Evolutionary conservation across 2,113 vertebrate genomes (phyloP), one percentile per base, ranked within the genome.

Genomic region (Phaethon lepturus): DNA sequence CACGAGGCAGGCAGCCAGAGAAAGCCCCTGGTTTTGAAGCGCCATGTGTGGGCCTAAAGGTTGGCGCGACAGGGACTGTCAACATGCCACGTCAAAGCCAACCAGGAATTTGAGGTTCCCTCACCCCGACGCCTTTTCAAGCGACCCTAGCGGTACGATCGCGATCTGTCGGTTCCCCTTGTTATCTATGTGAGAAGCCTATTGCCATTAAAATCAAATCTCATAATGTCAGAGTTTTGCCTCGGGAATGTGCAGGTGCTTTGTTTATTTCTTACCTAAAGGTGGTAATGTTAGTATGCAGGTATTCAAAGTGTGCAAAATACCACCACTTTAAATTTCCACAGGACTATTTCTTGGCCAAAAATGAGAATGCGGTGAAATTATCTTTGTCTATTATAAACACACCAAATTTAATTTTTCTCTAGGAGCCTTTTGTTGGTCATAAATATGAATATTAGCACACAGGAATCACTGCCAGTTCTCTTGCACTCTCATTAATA

Each of bases 11-110:
- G 6, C 52, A 35, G 47, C 26, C 67, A 35, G 69, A 76, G 40
- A 68, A 92, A 89, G 8, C 2, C 20, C 11, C 26, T 53, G 0
- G 2, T 55, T 56, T 40, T 88, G 35, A 83, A 29, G 22, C 5
- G 45, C 1, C 1, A 6, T 29, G 3, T 3, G 15, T 33, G 10
- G 31, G 3, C 2, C 7, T 44, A 58, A 88, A 72, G 25, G 24
- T 22, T 35, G 40, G 7, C 0, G 1, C 22, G 31, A 50, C n/a
- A 50, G 28, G 1, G 1, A 49, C 42, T 71, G 53, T 23, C 45
- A 88, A 55, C 25, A 4, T 7, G 18, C 25, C 52, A 40, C 0
- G 0, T 7, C 40, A 83, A 64, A 22, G 28, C 26, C 81, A 67
- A 40, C 7, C 40, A 49, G 35, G 52, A 53, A 84, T 72, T 38